A percentile compares a stretch with the other conserved stretches of the same genome.
Evolutionary conservation across 35 echinoderm and acorn worm genomes (phyloP).

Genomic region (Lytechinus pictus): DNA sequence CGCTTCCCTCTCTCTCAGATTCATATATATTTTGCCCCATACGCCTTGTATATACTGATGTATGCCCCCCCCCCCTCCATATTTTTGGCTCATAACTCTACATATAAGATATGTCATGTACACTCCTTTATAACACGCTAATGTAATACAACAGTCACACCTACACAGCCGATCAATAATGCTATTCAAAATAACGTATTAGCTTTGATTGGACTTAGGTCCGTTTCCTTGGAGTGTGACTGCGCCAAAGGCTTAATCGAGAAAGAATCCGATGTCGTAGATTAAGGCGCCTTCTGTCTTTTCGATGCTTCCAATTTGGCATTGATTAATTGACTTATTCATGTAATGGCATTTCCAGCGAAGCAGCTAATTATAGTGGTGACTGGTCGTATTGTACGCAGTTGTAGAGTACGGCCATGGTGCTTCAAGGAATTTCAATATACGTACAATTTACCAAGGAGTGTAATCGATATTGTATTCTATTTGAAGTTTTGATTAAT

Average conservation of each 20-base stretch:
- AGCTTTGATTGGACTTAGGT: neutral
- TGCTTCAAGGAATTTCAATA: neutral
- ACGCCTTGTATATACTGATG: too few relatives aligned
- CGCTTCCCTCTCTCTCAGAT: too few relatives aligned
- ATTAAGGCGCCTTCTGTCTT: neutral
- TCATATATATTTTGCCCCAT: too few relatives aligned
- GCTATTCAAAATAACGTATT: too few relatives aligned
- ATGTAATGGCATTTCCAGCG: neutral
- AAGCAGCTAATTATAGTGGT: constrained; percentile 10
- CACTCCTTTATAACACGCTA: too few relatives aligned
- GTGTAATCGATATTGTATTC: too few relatives aligned
- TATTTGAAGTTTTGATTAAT: too few relatives aligned
- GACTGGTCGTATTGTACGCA: neutral
- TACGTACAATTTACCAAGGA: neutral
- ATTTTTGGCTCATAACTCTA: too few relatives aligned
- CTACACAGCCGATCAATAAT: too few relatives aligned
- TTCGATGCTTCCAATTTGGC: neutral
- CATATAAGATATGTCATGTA: too few relatives aligned
- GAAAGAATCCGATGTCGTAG: neutral
- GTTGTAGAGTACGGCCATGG: neutral
- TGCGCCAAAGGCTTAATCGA: neutral
- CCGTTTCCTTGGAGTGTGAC: neutral
- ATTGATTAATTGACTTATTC: neutral
- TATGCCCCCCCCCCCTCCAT: too few relatives aligned
- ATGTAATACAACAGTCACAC: too few relatives aligned